Conservation (phyloP, 1,140 invertebrate genomes). For the Orchestia grillus region DNA sequence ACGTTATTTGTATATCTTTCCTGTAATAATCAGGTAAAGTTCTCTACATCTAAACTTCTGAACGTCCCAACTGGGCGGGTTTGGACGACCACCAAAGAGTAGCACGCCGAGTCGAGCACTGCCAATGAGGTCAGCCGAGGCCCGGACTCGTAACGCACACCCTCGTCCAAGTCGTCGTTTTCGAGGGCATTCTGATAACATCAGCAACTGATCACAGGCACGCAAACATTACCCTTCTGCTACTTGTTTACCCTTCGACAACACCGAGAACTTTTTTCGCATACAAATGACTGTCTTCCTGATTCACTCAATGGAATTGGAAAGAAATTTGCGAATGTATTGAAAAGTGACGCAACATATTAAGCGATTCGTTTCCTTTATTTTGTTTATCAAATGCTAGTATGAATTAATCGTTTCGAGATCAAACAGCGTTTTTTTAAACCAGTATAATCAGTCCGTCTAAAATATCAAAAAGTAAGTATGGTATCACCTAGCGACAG, state of each 20-base stretch:
- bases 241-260: not conserved
- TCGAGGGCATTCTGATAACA: conserved; percentile 30
- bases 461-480: no score
- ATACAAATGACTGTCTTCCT: not conserved
- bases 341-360: not conserved
- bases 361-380: not conserved
- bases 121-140: not conserved
- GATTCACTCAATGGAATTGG: not conserved
- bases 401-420: not conserved
- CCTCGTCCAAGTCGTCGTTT: not conserved
- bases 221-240: conserved; percentile 6
- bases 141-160: not conserved
- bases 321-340: not conserved
- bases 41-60: no score
- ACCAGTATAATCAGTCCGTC: not conserved
- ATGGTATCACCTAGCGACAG: no score
- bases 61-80: no score
- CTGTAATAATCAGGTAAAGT: no score
- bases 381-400: not conserved
- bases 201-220: conserved; percentile 31
- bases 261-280: not conserved
- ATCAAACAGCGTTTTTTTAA: not conserved
- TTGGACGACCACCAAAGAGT: not conserved
- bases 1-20: no score
- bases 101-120: not conserved